A percentile compares a stretch with the other conserved stretches of the same genome.
phyloP scores from a whole-genome alignment of 2,113 vertebrate species.

The Corythaeola cristata region DNA sequence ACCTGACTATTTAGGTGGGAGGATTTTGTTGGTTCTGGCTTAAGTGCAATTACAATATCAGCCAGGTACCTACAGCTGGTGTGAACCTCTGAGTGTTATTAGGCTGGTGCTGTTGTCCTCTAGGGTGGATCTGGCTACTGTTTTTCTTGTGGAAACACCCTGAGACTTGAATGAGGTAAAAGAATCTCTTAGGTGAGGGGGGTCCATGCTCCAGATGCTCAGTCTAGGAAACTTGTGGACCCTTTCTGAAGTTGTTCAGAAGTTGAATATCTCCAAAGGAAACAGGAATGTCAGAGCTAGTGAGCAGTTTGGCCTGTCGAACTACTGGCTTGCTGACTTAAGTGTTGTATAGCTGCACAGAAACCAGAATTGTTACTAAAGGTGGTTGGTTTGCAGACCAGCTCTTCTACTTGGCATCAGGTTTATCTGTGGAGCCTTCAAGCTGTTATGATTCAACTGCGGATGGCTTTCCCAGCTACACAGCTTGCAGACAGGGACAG shows the following conservation, averaged over 20 bases:
- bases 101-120: neutral
- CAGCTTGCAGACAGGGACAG: neutral
- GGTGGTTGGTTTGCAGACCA: slow-evolving; percentile 46
- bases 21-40: neutral
- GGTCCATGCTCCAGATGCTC: fast-evolving
- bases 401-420: slow-evolving; percentile 33
- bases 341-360: slow-evolving; percentile 34
- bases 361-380: slow-evolving; percentile 20
- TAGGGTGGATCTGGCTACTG: neutral
- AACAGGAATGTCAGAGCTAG: neutral
- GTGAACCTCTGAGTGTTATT: neutral
- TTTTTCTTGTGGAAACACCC: neutral
- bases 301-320: neutral
- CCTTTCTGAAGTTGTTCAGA: neutral
- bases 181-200: neutral
- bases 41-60: neutral
- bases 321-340: neutral
- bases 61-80: neutral
- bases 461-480: neutral
- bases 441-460: slow-evolving; percentile 30
- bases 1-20: neutral
- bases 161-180: neutral
- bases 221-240: neutral
- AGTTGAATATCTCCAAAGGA: neutral
- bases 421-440: slow-evolving; percentile 42